These are phyloP conservation scores for Pristionchus fissidentatus DNA, from an alignment of 2,888 invertebrate species.

Conservation along the genomic window DNA sequence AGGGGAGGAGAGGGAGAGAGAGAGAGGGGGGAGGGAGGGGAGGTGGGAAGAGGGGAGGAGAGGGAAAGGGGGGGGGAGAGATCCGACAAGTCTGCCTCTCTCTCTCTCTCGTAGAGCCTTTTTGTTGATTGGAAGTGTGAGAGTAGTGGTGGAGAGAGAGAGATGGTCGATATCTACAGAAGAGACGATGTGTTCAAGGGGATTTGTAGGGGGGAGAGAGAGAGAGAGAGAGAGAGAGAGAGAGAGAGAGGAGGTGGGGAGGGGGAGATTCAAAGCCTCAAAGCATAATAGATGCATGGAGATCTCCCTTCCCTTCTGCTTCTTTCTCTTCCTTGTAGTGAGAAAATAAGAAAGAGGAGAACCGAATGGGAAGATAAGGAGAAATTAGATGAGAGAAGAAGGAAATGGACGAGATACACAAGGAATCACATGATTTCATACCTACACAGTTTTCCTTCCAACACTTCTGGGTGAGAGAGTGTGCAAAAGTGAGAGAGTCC, in stretches of 20 bases:
- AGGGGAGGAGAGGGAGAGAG: neutral
- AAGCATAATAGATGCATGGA: slow-evolving; percentile 24
- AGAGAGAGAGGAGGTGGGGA: neutral
- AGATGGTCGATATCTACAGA: slow-evolving; percentile 21
- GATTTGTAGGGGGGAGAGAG: neutral
- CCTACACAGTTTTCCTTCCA: too few species aligned
- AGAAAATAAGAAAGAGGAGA: neutral
- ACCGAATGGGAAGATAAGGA: too few species aligned
- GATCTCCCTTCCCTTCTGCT: slow-evolving; percentile 4
- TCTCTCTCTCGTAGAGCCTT: slow-evolving; percentile 11
- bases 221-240: neutral
- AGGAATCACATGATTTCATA: too few species aligned
- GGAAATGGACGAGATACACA: neutral
- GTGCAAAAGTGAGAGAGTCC: neutral
- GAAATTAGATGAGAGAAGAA: slow-evolving; percentile 3
- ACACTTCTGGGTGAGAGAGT: too few species aligned
- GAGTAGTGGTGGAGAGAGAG: slow-evolving; percentile 14
- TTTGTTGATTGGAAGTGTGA: slow-evolving; percentile 26
- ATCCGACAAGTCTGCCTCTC: slow-evolving; percentile 20
- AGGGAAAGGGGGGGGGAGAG: neutral
- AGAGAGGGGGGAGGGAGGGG: neutral
- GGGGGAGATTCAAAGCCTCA: neutral
- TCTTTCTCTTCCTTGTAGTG: neutral
- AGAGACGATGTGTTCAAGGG: neutral
- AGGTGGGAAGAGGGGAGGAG: too few species aligned